Evolutionary conservation across 2,113 vertebrate genomes (phyloP).

Genomic region (Menura novaehollandiae): DNA sequence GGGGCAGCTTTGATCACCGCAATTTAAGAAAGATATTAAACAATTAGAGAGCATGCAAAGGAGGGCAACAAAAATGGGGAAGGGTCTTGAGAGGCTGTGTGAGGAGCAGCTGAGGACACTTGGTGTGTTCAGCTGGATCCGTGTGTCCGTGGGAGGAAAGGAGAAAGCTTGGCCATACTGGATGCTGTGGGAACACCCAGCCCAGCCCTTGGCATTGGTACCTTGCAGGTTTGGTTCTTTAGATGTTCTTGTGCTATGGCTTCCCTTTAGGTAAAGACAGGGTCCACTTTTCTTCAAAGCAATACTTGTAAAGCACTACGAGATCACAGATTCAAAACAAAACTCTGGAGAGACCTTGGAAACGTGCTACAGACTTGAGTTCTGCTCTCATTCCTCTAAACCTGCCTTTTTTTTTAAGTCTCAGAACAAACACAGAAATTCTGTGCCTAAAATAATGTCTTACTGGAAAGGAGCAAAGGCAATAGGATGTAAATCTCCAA

Average conservation of each 20-base stretch:
- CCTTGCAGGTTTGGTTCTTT: neutral
- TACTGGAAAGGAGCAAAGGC: neutral
- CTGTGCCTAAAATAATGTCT: neutral
- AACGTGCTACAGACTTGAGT: fast-evolving
- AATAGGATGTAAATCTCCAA: neutral
- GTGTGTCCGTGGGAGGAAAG: fast-evolving
- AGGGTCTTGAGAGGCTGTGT: neutral
- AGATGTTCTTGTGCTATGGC: fast-evolving
- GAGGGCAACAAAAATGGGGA: neutral
- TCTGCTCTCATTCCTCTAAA: neutral
- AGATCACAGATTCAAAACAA: neutral
- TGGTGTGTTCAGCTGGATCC: neutral
- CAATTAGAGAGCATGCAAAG: neutral
- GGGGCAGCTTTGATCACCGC: no score
- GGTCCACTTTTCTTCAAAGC: neutral
- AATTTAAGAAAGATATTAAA: no score
- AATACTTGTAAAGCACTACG: neutral
- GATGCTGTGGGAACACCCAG: neutral
- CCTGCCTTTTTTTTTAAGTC: neutral
- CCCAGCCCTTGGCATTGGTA: neutral
- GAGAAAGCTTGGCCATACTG: fast-evolving
- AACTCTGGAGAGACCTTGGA: neutral
- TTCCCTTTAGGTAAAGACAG: neutral
- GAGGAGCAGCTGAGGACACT: neutral
- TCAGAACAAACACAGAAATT: neutral